Conservation (phyloP, 1,140 invertebrate species). For the Lysiphlebus fabarum region DNA sequence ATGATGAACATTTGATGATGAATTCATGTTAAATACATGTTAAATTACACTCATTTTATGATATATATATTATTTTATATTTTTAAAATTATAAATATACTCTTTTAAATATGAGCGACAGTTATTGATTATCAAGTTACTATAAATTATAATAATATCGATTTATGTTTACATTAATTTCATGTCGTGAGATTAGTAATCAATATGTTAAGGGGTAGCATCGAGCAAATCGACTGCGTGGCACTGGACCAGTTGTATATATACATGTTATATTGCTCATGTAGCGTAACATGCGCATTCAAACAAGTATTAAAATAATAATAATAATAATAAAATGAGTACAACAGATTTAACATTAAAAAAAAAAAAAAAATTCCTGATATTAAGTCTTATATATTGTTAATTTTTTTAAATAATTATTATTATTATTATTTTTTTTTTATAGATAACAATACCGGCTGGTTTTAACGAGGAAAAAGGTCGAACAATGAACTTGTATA, state of each 20-base stretch:
- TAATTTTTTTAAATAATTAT: too few relatives aligned
- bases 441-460: neutral
- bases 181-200: constrained; percentile 21
- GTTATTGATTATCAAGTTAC: neutral
- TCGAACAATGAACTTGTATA: constrained; percentile 25
- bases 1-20: too few relatives aligned
- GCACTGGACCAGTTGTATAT: too few relatives aligned
- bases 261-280: too few relatives aligned
- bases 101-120: constrained; percentile 10
- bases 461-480: constrained; percentile 14
- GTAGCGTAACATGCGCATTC: too few relatives aligned
- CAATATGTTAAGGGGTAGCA: neutral
- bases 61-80: neutral
- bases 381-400: too few relatives aligned
- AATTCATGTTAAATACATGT: neutral
- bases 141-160: constrained; percentile 18
- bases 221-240: neutral
- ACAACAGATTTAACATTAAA: too few relatives aligned
- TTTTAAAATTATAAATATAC: neutral
- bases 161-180: constrained; percentile 21
- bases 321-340: too few relatives aligned
- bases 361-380: too few relatives aligned
- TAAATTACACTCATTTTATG: neutral
- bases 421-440: constrained; percentile 8
- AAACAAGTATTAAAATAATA: too few relatives aligned